A percentile compares a stretch with the other conserved stretches of the same genome.
Conservation (phyloP, 2,113 vertebrate species). For the Lucifuga dentata region DNA sequence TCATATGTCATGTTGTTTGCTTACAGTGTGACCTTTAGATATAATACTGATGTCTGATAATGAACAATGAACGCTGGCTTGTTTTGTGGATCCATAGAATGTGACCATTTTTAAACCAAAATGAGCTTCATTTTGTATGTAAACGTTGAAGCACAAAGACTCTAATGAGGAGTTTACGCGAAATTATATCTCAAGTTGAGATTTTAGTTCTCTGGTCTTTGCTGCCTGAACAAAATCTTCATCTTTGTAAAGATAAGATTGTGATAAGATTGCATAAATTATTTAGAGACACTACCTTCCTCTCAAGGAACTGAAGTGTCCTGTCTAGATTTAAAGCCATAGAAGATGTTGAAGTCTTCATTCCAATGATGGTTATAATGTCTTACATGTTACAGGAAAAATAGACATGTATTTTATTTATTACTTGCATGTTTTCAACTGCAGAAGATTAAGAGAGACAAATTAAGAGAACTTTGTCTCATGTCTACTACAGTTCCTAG, state of each 20-base stretch:
- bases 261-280: too few relatives aligned
- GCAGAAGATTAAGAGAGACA: too few relatives aligned
- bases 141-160: constrained; percentile 43
- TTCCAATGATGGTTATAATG: too few relatives aligned
- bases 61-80: constrained; percentile 17
- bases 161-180: constrained; percentile 28
- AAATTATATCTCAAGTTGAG: constrained; percentile 32
- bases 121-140: constrained; percentile 45
- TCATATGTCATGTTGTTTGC: constrained; percentile 17
- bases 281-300: too few relatives aligned
- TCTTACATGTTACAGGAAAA: constrained; percentile 1
- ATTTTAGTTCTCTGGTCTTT: constrained; percentile 2
- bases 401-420: constrained; percentile 3
- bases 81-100: constrained; percentile 10
- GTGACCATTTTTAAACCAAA: constrained; percentile 25
- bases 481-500: too few relatives aligned
- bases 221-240: constrained; percentile 1
- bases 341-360: too few relatives aligned
- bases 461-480: too few relatives aligned
- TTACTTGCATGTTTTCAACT: too few relatives aligned
- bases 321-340: constrained; percentile 3
- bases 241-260: constrained; percentile 30
- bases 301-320: too few relatives aligned
- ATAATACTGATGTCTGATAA: constrained; percentile 10
- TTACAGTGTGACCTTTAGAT: constrained; percentile 23